A percentile compares a stretch with the other conserved stretches of the same genome.
Evolutionary conservation across 2,113 vertebrate genomes (phyloP).

Genomic region (Pelecanus crispus): DNA sequence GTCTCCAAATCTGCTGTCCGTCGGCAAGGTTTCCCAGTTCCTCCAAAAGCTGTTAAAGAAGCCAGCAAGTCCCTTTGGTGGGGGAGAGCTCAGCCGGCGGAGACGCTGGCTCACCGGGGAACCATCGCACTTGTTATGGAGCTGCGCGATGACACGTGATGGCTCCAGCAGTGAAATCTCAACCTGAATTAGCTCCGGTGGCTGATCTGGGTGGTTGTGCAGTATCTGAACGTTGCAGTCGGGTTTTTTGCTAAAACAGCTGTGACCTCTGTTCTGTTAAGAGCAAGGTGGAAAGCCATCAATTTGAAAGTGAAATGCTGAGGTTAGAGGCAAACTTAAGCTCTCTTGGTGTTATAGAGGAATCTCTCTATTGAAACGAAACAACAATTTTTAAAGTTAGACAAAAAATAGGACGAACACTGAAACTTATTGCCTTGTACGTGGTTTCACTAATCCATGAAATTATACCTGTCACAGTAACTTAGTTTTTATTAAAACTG

Average conservation of each 20-base stretch:
- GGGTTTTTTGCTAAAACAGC: neutral
- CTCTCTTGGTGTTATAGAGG: neutral
- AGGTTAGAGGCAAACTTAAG: neutral
- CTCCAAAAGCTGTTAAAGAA: neutral
- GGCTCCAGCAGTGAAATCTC: neutral
- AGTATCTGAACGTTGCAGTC: neutral
- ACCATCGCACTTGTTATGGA: fast-evolving
- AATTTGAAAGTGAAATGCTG: neutral
- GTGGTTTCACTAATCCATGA: slow-evolving; percentile 58
- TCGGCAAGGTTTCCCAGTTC: neutral
- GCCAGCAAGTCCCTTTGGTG: neutral
- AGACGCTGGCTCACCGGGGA: neutral
- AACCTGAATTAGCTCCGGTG: neutral
- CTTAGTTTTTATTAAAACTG: slow-evolving; percentile 62
- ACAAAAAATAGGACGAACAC: neutral
- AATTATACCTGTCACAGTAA: slow-evolving; percentile 70
- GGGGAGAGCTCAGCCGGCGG: neutral
- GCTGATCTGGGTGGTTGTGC: neutral
- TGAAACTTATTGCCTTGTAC: neutral
- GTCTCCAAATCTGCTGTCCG: neutral
- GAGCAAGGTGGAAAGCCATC: neutral
- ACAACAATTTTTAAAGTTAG: neutral
- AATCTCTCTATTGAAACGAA: neutral
- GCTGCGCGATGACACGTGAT: fast-evolving
- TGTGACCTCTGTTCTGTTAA: neutral